phyloP scores from a whole-genome alignment of 2,797 vertebrate species.

The Pyrocephalus nanus region DNA sequence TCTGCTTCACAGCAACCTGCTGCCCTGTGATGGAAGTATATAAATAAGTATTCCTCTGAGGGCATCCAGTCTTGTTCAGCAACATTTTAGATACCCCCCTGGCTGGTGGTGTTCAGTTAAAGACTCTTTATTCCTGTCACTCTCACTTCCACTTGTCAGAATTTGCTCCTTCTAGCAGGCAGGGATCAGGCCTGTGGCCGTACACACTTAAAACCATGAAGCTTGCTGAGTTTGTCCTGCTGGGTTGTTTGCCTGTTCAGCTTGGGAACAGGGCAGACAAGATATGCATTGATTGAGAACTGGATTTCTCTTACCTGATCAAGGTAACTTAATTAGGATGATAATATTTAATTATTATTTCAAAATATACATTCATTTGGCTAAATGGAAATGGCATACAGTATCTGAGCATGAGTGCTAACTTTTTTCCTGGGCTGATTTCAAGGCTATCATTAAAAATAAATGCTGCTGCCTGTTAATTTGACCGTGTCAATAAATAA shows the following conservation, averaged over 20 bases:
- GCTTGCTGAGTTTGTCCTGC: not conserved
- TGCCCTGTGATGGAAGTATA: not conserved
- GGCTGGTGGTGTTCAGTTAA: not conserved
- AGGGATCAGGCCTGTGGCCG: not conserved
- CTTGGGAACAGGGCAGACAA: not conserved
- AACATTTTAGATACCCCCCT: not conserved
- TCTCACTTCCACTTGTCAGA: not conserved
- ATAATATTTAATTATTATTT: not conserved
- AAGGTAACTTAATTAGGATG: not conserved
- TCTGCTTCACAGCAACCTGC: constrained; percentile 20
- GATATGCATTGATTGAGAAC: not conserved
- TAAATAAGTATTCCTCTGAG: not conserved
- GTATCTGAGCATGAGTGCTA: not conserved
- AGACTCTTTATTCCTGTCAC: not conserved
- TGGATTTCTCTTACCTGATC: not conserved
- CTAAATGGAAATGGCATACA: not conserved
- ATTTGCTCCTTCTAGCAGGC: not conserved
- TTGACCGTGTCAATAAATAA: constrained; percentile 66
- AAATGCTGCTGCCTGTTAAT: constrained; percentile 59
- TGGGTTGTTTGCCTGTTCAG: not conserved
- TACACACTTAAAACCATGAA: not conserved
- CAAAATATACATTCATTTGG: not conserved
- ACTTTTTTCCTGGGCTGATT: constrained; percentile 51
- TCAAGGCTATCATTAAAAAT: constrained; percentile 55
- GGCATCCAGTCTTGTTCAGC: not conserved